Base-by-base conservation (phyloP, 1,140 invertebrate genomes). In the Cardiocondyla obscurior region DNA sequence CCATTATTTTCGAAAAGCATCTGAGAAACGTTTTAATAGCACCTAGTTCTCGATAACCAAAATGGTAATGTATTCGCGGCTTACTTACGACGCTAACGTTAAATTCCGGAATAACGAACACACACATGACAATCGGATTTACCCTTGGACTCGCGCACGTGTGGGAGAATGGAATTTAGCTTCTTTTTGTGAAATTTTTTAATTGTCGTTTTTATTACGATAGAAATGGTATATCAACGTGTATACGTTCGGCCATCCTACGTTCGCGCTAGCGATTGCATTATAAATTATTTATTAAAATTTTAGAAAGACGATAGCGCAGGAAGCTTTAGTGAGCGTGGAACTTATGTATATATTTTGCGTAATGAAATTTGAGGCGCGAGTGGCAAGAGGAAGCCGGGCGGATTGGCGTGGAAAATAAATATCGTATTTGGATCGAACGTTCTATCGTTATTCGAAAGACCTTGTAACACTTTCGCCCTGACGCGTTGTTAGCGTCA, bases 381-480 rank as follows among this genome's bases (percentile, higher is more conserved):
- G 33, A 49, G 3, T 25, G 14, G 33, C 10, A 22, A 14, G 30
- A 55, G 30, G 25, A 28, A 51, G 12, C 19, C 5, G 3, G 30
- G 49, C 0, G 8, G 28, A 10, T 10, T 10, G 16, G 25, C 30
- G 25, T 2, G 25, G 16, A n/a, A 79, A 69, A 30, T 14, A 14
- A 79, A 42, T n/a, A 53, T 42, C 22, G 22, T 12, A 12, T 55
- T 55, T 28, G 16, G 39, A 69, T 69, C 6, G 2, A 53, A 39
- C 33, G 22, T 58, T 87, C 49, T 64, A 85, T 86, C 81, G 79
- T 39, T 72, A 64, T 60, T 65, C 62, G 72, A 25, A 65, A n/a
- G n/a, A 70, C 85, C 85, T 87, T 87, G 86, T 87, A 84, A 87
- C 86, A 86, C 60, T 87, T 87, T 86, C 74, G 25, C 82, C 33